These are phyloP conservation scores for Lamellibrachia luymesi DNA, from an alignment of 1,140 invertebrate genomes.

Conservation along the genomic window DNA sequence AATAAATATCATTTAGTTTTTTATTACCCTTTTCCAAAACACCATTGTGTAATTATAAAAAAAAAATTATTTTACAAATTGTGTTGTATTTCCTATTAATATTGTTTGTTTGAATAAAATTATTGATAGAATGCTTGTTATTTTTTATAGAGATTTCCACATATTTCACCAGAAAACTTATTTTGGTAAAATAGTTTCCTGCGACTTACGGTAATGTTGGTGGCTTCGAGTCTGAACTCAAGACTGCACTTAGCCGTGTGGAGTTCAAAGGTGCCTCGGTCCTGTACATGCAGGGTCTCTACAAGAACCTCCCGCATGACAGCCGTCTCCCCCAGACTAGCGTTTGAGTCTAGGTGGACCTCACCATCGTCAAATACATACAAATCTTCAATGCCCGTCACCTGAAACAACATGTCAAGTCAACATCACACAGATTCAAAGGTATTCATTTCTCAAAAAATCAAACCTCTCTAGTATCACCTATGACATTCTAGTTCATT, in stretches of 20 bases:
- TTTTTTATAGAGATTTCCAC: background rate
- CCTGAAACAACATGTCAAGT: slow-evolving; percentile 18
- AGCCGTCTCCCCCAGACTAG: slow-evolving; percentile 33
- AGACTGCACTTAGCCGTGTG: slow-evolving; percentile 30
- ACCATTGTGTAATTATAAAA: background rate
- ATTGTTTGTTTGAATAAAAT: slow-evolving; percentile 10
- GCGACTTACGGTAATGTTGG: slow-evolving; percentile 36
- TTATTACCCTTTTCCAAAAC: background rate
- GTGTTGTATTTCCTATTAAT: background rate
- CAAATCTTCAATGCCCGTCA: slow-evolving; percentile 43
- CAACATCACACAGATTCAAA: background rate
- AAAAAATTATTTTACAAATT: background rate
- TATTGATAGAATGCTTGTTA: background rate
- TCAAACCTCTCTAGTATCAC: too few relatives aligned
- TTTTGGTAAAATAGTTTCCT: background rate
- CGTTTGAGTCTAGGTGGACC: slow-evolving; percentile 41
- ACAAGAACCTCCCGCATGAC: slow-evolving; percentile 31
- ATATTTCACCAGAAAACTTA: background rate
- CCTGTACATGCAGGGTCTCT: slow-evolving; percentile 43
- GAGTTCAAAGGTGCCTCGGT: slow-evolving; percentile 42
- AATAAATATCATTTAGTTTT: background rate
- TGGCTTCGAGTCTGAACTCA: slow-evolving; percentile 34
- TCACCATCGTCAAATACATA: slow-evolving; percentile 43
- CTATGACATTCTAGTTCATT: too few relatives aligned
- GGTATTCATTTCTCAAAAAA: too few relatives aligned